Evolutionary conservation across 2,797 vertebrate species (phyloP).

Genomic region (Sebastes variabilis): DNA sequence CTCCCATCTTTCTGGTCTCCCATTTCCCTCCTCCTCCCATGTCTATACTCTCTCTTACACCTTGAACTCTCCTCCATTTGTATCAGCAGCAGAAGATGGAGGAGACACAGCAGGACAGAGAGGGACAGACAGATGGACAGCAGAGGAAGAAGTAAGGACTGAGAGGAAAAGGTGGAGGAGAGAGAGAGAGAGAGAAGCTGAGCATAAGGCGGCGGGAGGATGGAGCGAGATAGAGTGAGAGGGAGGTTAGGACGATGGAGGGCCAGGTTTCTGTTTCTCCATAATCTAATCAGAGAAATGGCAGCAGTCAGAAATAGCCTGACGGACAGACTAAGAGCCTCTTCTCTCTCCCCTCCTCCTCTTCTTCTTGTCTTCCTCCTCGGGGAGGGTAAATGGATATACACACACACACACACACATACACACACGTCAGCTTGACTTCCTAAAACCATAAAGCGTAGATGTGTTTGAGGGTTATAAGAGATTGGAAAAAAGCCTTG

Average conservation of each 20-base stretch:
- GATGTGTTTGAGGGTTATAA: constrained; percentile 65
- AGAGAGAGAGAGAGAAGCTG: constrained; percentile 19
- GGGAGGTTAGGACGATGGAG: constrained; percentile 76
- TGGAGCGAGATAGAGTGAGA: constrained; percentile 52
- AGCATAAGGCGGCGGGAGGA: constrained; percentile 21
- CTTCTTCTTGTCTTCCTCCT: constrained; percentile 73
- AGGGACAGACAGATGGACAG: constrained; percentile 1
- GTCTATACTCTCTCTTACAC: not conserved
- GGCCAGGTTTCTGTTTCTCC: constrained; percentile 83
- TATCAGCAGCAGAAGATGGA: constrained; percentile 19
- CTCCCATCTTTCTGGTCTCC: not conserved
- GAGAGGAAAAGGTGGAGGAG: constrained; percentile 12
- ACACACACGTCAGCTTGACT: constrained; percentile 37
- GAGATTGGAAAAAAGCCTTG: constrained; percentile 64
- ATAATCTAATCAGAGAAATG: constrained; percentile 86
- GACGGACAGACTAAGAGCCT: constrained; percentile 83
- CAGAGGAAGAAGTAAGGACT: not conserved
- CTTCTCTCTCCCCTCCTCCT: constrained; percentile 75
- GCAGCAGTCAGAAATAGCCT: constrained; percentile 85
- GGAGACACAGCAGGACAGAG: not conserved
- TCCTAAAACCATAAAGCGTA: constrained; percentile 74
- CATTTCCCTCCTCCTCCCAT: not conserved
- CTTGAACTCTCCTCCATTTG: constrained; percentile 28
- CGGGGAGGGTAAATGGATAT: constrained; percentile 76
- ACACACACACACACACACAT: constrained; percentile 47